phyloP scores from a whole-genome alignment of 2,888 invertebrate species.

The Mamestra brassicae region DNA sequence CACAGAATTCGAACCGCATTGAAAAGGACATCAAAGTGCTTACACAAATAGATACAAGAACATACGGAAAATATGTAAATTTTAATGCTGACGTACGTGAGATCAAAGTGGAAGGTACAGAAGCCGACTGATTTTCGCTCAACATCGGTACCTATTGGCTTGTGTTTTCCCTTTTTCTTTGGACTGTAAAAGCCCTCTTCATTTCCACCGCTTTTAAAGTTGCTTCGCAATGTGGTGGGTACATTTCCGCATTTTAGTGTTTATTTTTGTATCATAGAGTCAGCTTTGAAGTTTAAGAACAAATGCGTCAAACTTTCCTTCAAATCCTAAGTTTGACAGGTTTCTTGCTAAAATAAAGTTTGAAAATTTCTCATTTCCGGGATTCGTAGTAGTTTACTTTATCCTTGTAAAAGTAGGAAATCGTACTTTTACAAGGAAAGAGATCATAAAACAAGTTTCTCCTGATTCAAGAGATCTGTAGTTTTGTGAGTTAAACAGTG shows the following conservation, averaged over 20 bases:
- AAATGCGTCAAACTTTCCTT: too few species aligned
- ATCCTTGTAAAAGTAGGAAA: too few species aligned
- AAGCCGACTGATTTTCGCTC: conserved; percentile 76
- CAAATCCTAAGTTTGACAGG: too few species aligned
- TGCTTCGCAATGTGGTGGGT: conserved; percentile 64
- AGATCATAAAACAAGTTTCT: too few species aligned
- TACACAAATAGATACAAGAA: conserved; percentile 80
- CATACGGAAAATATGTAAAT: conserved; percentile 87
- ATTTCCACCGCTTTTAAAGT: conserved; percentile 71
- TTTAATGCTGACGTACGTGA: conserved; percentile 80
- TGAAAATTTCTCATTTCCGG: too few species aligned
- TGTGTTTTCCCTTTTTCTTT: conserved; percentile 70
- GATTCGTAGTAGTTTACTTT: too few species aligned
- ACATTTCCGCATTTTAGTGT: background rate
- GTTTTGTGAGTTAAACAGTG: too few species aligned
- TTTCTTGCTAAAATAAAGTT: too few species aligned
- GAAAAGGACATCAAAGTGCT: conserved; percentile 87
- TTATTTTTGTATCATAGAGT: background rate
- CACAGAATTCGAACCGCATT: conserved; percentile 75
- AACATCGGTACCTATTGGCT: conserved; percentile 64
- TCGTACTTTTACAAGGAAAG: too few species aligned
- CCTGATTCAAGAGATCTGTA: too few species aligned
- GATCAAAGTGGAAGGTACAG: conserved; percentile 82
- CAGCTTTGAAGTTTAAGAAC: too few species aligned
- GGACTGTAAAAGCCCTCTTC: conserved; percentile 66